These are phyloP conservation scores for Lordiphosa mommai DNA, from an alignment of 1,140 invertebrate genomes.

Conservation along the genomic window DNA sequence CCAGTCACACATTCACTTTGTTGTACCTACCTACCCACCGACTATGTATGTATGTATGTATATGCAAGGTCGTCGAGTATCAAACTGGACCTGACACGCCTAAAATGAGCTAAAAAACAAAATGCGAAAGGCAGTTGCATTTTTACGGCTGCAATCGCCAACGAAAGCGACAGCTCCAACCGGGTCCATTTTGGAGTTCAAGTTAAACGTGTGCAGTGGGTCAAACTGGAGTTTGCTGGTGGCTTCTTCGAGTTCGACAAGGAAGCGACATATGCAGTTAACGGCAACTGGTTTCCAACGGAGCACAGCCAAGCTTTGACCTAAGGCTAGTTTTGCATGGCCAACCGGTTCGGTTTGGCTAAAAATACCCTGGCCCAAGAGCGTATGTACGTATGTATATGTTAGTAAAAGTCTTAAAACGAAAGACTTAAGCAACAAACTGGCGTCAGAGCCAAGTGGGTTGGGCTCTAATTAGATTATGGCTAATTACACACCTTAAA, in stretches of 20 bases:
- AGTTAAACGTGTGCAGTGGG: conserved; percentile 76
- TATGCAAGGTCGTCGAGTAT: conserved; percentile 76
- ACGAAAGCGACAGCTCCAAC: conserved; percentile 60
- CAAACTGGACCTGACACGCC: conserved; percentile 70
- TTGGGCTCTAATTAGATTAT: conserved; percentile 59
- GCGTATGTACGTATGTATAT: conserved; percentile 7
- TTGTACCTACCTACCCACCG: conserved; percentile 30
- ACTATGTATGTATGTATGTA: conserved; percentile 17
- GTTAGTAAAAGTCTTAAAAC: conserved; percentile 33
- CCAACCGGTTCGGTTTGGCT: conserved; percentile 57
- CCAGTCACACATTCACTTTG: conserved; percentile 58
- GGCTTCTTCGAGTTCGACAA: conserved; percentile 45
- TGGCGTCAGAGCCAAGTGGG: not conserved
- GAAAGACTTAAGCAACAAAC: conserved; percentile 59
- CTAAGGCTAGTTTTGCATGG: conserved; percentile 47
- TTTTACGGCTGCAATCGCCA: conserved; percentile 38
- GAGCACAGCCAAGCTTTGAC: conserved; percentile 52
- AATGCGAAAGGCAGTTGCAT: conserved; percentile 56
- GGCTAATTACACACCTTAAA: conserved; percentile 62
- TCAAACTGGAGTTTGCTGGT: conserved; percentile 38
- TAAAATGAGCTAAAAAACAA: conserved; percentile 72
- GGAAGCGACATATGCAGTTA: conserved; percentile 64
- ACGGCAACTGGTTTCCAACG: conserved; percentile 64
- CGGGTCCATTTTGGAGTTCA: conserved; percentile 61
- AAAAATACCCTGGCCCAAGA: conserved; percentile 44